Evolutionary conservation across 2,113 vertebrate species (phyloP).

Genomic region (Vulpes lagopus): DNA sequence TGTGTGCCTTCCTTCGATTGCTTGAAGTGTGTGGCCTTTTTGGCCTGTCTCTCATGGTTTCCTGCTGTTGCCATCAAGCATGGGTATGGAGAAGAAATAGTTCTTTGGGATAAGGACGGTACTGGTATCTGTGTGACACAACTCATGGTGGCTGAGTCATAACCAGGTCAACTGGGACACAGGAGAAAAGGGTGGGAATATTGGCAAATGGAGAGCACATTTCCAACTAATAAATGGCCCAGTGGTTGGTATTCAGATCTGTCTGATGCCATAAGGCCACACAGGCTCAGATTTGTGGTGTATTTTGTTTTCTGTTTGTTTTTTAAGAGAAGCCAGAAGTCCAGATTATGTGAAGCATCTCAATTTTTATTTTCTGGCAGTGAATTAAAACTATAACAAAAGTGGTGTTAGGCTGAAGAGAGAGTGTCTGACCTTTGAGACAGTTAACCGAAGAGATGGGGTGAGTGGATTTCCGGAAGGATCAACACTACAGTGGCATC

Average conservation of each 20-base stretch:
- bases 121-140: background rate
- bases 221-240: background rate
- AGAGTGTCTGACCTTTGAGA: background rate
- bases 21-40: background rate
- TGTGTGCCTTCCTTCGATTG: background rate
- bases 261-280: background rate
- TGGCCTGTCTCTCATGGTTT: background rate
- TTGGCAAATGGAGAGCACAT: background rate
- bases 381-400: background rate
- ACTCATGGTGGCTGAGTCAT: background rate
- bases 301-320: background rate
- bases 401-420: background rate
- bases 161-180: background rate
- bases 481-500: fast-evolving
- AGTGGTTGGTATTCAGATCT: background rate
- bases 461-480: background rate
- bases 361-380: background rate
- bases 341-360: background rate
- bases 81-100: background rate
- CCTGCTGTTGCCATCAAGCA: background rate
- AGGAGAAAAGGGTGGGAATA: background rate
- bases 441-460: background rate
- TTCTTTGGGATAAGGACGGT: background rate
- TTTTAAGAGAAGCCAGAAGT: conserved; percentile 8
- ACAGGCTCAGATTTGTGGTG: background rate